Evolutionary conservation across 2,888 invertebrate species (phyloP).

Genomic region (Sphaerolaimus hirsutus): DNA sequence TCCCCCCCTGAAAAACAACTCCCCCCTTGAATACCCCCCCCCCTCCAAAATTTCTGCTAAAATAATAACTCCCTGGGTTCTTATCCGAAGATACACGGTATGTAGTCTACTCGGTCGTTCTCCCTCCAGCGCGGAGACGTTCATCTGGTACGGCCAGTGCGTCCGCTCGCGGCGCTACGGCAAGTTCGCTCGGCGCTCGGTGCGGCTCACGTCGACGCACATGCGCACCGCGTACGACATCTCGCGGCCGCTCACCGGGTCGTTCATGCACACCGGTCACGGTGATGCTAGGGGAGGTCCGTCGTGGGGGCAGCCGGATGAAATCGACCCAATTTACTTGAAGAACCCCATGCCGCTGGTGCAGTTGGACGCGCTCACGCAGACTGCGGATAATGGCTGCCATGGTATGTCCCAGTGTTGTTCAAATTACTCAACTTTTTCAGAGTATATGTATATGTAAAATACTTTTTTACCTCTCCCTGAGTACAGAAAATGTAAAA

Average conservation of each 20-base stretch:
- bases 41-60: no score
- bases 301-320: slow-evolving; percentile 57
- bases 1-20: no score
- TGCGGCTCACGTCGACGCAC: slow-evolving; percentile 4
- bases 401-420: not conserved
- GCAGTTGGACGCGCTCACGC: not conserved
- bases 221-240: slow-evolving; percentile 34
- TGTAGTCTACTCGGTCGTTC: no score
- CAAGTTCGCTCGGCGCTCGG: slow-evolving; percentile 46
- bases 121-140: slow-evolving; percentile 45
- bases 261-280: slow-evolving; percentile 50
- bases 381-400: not conserved
- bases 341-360: slow-evolving; percentile 12
- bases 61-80: no score
- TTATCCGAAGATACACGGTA: no score
- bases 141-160: slow-evolving; percentile 89
- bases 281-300: slow-evolving; percentile 24
- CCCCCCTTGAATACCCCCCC: no score
- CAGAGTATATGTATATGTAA: not conserved
- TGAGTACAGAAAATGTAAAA: no score
- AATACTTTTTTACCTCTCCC: not conserved
- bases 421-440: not conserved
- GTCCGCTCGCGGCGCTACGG: slow-evolving; percentile 66
- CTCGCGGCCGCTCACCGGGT: slow-evolving; percentile 51
- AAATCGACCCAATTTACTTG: slow-evolving; percentile 37